These are phyloP conservation scores for Calvadosia cruxmelitensis DNA, from an alignment of 30 jellyfish, hydroid and myxozoan species.

Conservation along the genomic window DNA sequence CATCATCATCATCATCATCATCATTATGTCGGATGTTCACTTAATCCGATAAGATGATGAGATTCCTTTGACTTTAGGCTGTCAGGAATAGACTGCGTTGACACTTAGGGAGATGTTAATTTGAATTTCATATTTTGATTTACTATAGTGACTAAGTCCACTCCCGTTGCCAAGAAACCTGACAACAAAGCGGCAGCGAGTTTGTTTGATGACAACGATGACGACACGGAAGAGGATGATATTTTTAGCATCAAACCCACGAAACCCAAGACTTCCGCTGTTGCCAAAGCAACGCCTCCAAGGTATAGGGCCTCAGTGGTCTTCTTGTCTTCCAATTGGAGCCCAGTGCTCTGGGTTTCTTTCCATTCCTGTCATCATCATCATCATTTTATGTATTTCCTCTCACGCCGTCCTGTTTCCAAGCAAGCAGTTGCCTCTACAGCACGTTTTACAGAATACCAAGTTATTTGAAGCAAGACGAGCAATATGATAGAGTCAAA, in stretches of 20 bases:
- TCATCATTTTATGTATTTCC: too few relatives aligned
- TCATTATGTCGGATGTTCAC: background rate
- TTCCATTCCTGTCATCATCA: too few relatives aligned
- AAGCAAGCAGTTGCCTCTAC: too few relatives aligned
- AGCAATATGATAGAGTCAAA: too few relatives aligned
- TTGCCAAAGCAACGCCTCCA: background rate
- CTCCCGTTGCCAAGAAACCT: background rate
- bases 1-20: conserved; percentile 19
- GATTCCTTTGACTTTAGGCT: background rate
- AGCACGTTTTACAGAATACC: too few relatives aligned
- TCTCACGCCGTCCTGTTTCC: too few relatives aligned
- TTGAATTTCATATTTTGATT: too few relatives aligned
- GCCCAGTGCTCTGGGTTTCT: too few relatives aligned
- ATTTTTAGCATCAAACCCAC: conserved; percentile 8
- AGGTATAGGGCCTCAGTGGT: too few relatives aligned
- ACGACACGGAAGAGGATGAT: conserved; percentile 47
- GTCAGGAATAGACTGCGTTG: background rate
- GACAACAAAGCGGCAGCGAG: conserved; percentile 9
- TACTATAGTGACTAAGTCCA: background rate
- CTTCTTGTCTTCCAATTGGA: too few relatives aligned
- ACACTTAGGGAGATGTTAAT: background rate
- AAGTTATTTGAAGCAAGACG: too few relatives aligned
- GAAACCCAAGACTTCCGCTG: background rate
- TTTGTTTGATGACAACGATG: conserved; percentile 77
- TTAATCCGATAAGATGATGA: too few relatives aligned